phyloP scores from a whole-genome alignment of 2,113 vertebrate genomes.

The Pomatorhinus ruficollis region DNA sequence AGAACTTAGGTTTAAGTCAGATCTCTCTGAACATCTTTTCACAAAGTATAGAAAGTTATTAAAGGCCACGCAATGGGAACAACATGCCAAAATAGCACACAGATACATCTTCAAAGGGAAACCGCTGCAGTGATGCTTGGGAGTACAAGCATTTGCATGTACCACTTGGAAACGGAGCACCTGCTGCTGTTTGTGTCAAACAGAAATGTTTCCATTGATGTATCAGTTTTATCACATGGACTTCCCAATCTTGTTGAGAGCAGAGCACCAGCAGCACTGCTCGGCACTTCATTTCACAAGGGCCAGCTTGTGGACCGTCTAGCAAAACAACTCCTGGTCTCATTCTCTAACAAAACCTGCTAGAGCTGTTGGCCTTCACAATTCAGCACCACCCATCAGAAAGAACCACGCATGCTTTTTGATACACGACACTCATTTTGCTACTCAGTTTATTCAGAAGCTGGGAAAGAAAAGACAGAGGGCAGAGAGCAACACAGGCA shows the following conservation, averaged over 20 bases:
- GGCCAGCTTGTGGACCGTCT: not conserved
- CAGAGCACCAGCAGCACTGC: not conserved
- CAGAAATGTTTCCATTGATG: not conserved
- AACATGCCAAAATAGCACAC: not conserved
- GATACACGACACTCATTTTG: not conserved
- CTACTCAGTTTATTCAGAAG: not conserved
- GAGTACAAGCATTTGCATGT: not conserved
- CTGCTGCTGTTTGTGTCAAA: slow-evolving; percentile 47
- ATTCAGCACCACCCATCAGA: not conserved
- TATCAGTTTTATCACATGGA: not conserved
- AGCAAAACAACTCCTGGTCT: not conserved
- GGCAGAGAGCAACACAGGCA: not conserved
- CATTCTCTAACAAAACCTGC: not conserved
- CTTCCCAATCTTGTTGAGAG: not conserved
- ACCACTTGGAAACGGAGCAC: slow-evolving; percentile 14
- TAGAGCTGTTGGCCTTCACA: not conserved
- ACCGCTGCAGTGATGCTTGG: not conserved
- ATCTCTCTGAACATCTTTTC: not conserved
- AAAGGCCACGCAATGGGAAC: not conserved
- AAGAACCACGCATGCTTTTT: not conserved
- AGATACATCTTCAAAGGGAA: slow-evolving; percentile 14
- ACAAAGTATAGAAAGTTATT: not conserved
- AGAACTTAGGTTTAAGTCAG: not conserved
- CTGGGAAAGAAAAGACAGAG: not conserved
- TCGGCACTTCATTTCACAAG: not conserved